Percentiles rank a stretch among this genome's conserved stretches.
These are phyloP conservation scores for Troides aeacus DNA, from an alignment of 2,888 invertebrate species.

Conservation along the genomic window DNA sequence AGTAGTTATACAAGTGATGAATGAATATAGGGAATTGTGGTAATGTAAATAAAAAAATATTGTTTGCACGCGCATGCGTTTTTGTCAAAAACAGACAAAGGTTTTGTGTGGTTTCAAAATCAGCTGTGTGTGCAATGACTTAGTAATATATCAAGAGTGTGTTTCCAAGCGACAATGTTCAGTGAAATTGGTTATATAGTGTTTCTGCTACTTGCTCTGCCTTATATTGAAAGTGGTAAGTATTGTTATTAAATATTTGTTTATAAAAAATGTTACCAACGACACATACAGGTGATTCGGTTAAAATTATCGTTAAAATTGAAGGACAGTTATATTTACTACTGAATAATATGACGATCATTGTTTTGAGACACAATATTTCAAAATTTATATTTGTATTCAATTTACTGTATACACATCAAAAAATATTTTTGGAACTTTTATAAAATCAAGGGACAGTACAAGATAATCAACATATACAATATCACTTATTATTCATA, in stretches of 20 bases:
- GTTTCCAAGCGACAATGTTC: slow-evolving; percentile 79
- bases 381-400: no score
- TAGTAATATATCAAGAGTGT: slow-evolving; percentile 73
- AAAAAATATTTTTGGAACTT: no score
- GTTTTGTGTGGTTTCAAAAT: slow-evolving; percentile 80
- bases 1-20: slow-evolving; percentile 46
- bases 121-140: slow-evolving; percentile 81
- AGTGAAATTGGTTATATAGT: slow-evolving; percentile 84
- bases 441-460: no score
- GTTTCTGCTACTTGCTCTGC: slow-evolving; percentile 84
- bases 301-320: no score
- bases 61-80: slow-evolving; percentile 80
- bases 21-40: slow-evolving; percentile 54
- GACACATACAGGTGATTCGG: background rate
- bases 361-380: no score
- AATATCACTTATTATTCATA: no score
- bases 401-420: no score
- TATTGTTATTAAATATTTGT: slow-evolving; percentile 34
- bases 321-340: no score
- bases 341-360: no score
- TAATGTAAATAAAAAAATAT: slow-evolving; percentile 78
- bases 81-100: slow-evolving; percentile 80
- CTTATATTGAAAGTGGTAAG: slow-evolving; percentile 86
- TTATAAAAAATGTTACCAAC: background rate
- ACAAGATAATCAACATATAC: no score